Conservation (phyloP, 2,888 invertebrate genomes). For the Phrixothrix hirtus region DNA sequence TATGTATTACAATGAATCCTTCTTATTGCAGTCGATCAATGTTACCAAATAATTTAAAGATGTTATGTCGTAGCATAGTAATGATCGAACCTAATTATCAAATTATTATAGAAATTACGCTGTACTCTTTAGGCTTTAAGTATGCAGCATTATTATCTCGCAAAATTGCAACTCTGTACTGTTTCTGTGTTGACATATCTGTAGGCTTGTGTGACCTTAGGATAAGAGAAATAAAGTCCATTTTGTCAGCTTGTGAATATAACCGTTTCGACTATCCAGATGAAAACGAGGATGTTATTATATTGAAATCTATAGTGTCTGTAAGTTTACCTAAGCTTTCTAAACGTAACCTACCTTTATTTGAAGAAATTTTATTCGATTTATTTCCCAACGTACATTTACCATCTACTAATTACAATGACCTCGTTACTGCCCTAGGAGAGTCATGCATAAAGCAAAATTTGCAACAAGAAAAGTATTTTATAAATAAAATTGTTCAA, state of each 20-base stretch:
- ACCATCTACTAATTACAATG: constrained; percentile 73
- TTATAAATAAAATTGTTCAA: constrained; percentile 83
- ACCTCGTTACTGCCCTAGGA: constrained; percentile 69
- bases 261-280: constrained; percentile 76
- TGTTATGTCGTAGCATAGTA: constrained; percentile 82
- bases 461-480: constrained; percentile 75
- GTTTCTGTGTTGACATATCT: constrained; percentile 81
- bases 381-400: constrained; percentile 80
- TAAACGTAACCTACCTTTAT: constrained; percentile 83
- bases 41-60: constrained; percentile 84
- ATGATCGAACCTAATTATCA: constrained; percentile 92
- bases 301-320: constrained; percentile 84
- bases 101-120: constrained; percentile 83
- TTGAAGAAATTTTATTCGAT: constrained; percentile 89
- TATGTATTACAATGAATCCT: constrained; percentile 80
- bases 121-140: constrained; percentile 82
- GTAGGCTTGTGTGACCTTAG: constrained; percentile 89
- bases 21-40: constrained; percentile 82
- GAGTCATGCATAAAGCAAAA: constrained; percentile 66
- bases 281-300: constrained; percentile 76
- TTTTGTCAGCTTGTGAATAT: constrained; percentile 80
- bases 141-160: constrained; percentile 74
- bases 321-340: constrained; percentile 92
- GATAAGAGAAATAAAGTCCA: constrained; percentile 88
- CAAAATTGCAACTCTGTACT: constrained; percentile 82